A percentile compares a stretch with the other conserved stretches of the same genome.
Conservation (phyloP, 2,797 vertebrate species). For the Leucoraja ocellata region DNA sequence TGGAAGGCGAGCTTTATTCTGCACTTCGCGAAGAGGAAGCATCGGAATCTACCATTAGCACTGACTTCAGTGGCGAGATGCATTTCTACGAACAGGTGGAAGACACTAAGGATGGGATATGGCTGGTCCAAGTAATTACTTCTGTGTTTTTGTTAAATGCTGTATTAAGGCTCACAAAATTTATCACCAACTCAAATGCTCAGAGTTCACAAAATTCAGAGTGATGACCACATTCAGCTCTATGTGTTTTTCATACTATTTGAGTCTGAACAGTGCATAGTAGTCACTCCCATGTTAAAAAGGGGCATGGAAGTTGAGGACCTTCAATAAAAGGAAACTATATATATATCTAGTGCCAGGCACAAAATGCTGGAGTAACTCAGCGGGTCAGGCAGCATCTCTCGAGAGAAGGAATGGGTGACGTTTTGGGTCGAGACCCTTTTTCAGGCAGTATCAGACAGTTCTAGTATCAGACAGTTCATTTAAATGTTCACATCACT, state of each 20-base stretch:
- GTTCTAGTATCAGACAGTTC: neutral
- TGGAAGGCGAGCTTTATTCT: conserved; percentile 91
- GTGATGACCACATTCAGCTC: neutral
- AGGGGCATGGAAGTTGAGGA: neutral
- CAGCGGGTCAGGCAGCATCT: too few species aligned
- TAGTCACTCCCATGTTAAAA: neutral
- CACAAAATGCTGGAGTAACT: too few species aligned
- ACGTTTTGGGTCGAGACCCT: too few species aligned
- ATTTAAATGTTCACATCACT: neutral
- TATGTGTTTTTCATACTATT: neutral
- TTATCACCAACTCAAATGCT: neutral
- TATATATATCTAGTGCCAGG: neutral
- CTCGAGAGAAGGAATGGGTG: too few species aligned
- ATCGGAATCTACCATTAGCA: conserved; percentile 73
- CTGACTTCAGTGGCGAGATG: conserved; percentile 90
- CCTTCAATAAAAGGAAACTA: neutral
- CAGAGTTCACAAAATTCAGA: neutral
- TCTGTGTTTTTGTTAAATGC: neutral
- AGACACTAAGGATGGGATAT: conserved; percentile 96
- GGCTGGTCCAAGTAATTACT: conserved; percentile 82
- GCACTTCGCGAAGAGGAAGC: conserved; percentile 89
- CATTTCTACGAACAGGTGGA: conserved; percentile 97
- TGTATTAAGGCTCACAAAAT: neutral
- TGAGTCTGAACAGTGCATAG: neutral
- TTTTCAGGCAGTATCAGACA: too few species aligned